Percentiles rank a stretch among this genome's conserved stretches.
Conservation (phyloP, 2,888 invertebrate genomes). For the Lithophane leautieri region DNA sequence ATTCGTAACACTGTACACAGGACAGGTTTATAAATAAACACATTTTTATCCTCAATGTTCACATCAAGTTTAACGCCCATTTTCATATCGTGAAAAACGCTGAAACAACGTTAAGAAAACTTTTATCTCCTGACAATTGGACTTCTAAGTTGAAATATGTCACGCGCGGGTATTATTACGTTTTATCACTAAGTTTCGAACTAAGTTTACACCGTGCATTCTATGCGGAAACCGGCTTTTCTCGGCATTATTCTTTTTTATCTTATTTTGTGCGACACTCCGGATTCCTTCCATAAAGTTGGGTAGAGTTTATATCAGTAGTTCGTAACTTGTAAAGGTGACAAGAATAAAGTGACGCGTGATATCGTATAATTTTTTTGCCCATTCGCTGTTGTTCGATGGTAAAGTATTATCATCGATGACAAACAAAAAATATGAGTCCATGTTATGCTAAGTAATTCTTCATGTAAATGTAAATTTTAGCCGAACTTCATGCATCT, state of each 20-base stretch:
- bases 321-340: slow-evolving; percentile 51
- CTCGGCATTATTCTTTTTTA: slow-evolving; percentile 57
- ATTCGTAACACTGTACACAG: slow-evolving; percentile 41
- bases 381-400: slow-evolving; percentile 12
- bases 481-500: slow-evolving; percentile 43
- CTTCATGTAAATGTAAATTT: slow-evolving; percentile 58
- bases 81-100: slow-evolving; percentile 49
- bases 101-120: slow-evolving; percentile 52
- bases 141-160: slow-evolving; percentile 62
- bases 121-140: slow-evolving; percentile 64
- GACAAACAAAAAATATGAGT: slow-evolving; percentile 44
- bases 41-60: slow-evolving; percentile 39
- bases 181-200: slow-evolving; percentile 64
- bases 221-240: slow-evolving; percentile 43
- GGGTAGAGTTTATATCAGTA: slow-evolving; percentile 38
- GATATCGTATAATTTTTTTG: slow-evolving; percentile 31
- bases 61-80: slow-evolving; percentile 25
- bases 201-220: slow-evolving; percentile 60
- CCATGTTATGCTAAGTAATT: slow-evolving; percentile 49
- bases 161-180: slow-evolving; percentile 63
- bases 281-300: slow-evolving; percentile 50
- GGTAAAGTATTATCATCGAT: slow-evolving; percentile 34
- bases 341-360: slow-evolving; percentile 28
- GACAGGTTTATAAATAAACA: slow-evolving; percentile 46
- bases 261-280: slow-evolving; percentile 49